Evolutionary conservation across 2,113 vertebrate species (phyloP).

Genomic region (Rhynchopsitta pachyrhyncha): DNA sequence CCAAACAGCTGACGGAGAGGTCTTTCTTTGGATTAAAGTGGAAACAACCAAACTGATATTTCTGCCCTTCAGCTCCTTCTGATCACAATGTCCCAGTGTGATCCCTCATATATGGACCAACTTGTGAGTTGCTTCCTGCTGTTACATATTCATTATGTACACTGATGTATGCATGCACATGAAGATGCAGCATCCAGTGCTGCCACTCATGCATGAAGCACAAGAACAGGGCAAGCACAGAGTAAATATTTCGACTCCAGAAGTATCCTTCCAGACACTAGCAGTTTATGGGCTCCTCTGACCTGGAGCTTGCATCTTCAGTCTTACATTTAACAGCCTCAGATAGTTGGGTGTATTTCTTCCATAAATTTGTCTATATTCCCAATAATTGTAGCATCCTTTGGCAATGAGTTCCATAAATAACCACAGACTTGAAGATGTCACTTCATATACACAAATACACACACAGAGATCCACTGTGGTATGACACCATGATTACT

Average conservation of each 20-base stretch:
- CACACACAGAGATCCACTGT: background rate
- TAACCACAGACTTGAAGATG: background rate
- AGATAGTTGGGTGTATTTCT: background rate
- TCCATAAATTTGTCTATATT: background rate
- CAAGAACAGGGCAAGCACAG: background rate
- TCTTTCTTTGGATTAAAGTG: background rate
- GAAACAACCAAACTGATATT: background rate
- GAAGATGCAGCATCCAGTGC: background rate
- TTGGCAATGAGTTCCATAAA: background rate
- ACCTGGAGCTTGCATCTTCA: background rate
- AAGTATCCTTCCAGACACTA: background rate
- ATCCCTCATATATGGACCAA: background rate
- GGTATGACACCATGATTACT: background rate
- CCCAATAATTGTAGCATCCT: background rate
- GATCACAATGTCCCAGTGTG: background rate
- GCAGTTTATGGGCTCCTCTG: background rate
- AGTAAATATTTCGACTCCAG: background rate
- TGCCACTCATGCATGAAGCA: background rate
- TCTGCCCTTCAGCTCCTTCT: background rate
- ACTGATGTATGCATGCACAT: rapidly evolving
- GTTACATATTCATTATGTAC: rapidly evolving
- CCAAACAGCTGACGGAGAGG: background rate
- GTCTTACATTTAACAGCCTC: background rate
- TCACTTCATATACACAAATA: background rate
- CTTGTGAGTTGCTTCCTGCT: background rate